Evolutionary conservation across 2,797 vertebrate genomes (phyloP), one percentile per base, ranked within the genome.

Genomic region (Morelia viridis): DNA sequence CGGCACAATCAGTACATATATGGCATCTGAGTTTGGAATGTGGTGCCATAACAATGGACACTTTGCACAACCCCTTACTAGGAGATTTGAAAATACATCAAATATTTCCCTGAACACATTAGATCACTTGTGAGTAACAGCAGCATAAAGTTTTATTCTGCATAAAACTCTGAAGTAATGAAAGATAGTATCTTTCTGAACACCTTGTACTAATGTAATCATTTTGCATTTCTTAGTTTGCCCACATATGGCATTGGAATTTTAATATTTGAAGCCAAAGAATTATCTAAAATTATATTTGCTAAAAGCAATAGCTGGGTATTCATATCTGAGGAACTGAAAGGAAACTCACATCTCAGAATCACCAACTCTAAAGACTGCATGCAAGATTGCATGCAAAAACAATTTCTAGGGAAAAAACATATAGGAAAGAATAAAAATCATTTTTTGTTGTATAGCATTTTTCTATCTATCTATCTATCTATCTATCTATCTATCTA

Each of bases 151-250:
- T 65, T 94, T 93, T 76, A 86, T 91, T 64, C 85, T 90, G 62
- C 17, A 31, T 88, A 94, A 95, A 94, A 58, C 11, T 95, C 94
- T 92, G 93, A 95, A 95, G 17, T 76, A 35, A 92, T 88, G 53
- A 13, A 94, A 93, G 35, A 76, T 3, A 0, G 19, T 56, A 89
- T 92, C 89, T 90, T 80, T 90, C 17, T 88, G 65, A 64, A 86
- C 89, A n/a, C 50, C 53, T 28, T 24, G 35, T 68, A 89, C 71
- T 41, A 8, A 91, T 92, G 83, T 89, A 91, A 96, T 57, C n/a
- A 93, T 88, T 84, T 46, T 91, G 89, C 92, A 94, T 56, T 94
- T 93, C 61, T 92, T 58, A 62, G 89, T 61, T 88, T 68, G 87
- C 83, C 90, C 91, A 94, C 65, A 89, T n/a, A 86, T 56, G 46